A percentile compares a stretch with the other conserved stretches of the same genome.
Evolutionary conservation across 2,888 invertebrate species (phyloP).

Genomic region (Bombylius discolor): DNA sequence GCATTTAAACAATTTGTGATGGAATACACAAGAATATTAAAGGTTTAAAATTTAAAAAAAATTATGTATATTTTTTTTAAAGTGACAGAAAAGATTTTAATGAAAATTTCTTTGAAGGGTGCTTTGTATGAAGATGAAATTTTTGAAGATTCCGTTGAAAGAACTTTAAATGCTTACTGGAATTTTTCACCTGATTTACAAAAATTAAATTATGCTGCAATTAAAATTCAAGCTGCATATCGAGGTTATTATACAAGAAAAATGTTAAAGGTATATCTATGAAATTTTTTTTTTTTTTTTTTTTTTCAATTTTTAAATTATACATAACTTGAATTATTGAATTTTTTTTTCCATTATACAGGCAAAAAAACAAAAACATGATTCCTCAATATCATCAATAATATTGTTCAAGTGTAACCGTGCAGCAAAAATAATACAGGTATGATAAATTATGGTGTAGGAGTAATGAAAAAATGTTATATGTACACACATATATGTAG

Average conservation of each 20-base stretch:
- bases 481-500: too few species aligned
- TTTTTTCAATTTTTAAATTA: too few species aligned
- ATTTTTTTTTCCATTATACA: too few species aligned
- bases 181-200: background rate
- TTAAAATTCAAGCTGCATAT: slow-evolving; percentile 23
- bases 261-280: background rate
- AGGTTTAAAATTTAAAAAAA: slow-evolving; percentile 11
- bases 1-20: slow-evolving; percentile 29
- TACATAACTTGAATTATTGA: too few species aligned
- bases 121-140: slow-evolving; percentile 23
- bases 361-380: too few species aligned
- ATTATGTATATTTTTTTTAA: too few species aligned
- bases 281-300: background rate
- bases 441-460: background rate
- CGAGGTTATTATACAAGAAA: slow-evolving; percentile 15
- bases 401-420: background rate
- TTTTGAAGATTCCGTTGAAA: slow-evolving; percentile 1
- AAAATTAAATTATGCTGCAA: slow-evolving; percentile 19
- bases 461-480: too few species aligned
- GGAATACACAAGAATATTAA: slow-evolving; percentile 26
- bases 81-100: background rate
- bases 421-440: background rate
- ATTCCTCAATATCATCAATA: too few species aligned
- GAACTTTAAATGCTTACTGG: background rate
- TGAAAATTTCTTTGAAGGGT: slow-evolving; percentile 12